Percentiles rank a stretch among this genome's conserved stretches.
phyloP scores from a whole-genome alignment of 1,140 invertebrate species.

The Brachionus sp. region DNA sequence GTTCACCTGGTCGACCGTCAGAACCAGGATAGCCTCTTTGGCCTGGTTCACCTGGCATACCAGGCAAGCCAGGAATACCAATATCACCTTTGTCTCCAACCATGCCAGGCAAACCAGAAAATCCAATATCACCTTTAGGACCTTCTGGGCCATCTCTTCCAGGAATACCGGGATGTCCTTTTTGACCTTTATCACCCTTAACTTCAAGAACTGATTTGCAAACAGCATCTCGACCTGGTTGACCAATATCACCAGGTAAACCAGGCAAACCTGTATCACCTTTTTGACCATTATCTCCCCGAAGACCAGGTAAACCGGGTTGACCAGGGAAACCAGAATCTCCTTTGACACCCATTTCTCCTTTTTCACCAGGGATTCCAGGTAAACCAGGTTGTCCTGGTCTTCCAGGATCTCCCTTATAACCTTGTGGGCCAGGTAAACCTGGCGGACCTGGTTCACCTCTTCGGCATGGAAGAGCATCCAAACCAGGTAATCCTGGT shows the following conservation, averaged over 20 bases:
- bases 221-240: neutral
- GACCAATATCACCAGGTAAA: neutral
- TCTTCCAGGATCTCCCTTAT: constrained; percentile 29
- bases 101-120: constrained; percentile 40
- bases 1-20: constrained; percentile 31
- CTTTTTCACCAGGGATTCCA: constrained; percentile 45
- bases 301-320: constrained; percentile 39
- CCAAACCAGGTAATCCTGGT: constrained; percentile 35
- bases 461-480: neutral
- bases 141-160: constrained; percentile 27
- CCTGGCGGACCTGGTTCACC: neutral
- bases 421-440: neutral
- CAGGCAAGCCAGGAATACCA: constrained; percentile 64
- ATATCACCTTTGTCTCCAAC: constrained; percentile 48
- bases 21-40: constrained; percentile 48
- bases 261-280: neutral
- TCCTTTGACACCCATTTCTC: constrained; percentile 47
- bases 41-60: constrained; percentile 52
- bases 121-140: constrained; percentile 43
- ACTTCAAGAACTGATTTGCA: neutral
- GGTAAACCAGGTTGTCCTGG: constrained; percentile 30
- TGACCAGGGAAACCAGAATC: constrained; percentile 61
- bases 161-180: neutral
- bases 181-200: neutral
- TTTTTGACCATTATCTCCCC: constrained; percentile 41